Evolutionary conservation across 2,888 invertebrate genomes (phyloP).

Genomic region (Dione juno): DNA sequence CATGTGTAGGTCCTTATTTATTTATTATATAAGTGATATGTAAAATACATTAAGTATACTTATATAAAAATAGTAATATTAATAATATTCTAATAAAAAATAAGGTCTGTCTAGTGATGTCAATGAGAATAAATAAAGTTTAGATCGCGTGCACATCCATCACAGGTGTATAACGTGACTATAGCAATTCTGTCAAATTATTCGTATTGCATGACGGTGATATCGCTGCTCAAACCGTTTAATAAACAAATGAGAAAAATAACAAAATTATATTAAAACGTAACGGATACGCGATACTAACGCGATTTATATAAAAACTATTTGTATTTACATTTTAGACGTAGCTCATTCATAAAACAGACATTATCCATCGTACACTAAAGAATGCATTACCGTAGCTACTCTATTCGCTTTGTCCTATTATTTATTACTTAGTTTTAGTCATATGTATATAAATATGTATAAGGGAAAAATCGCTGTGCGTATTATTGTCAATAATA

Average conservation of each 20-base stretch:
- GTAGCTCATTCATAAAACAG: constrained; percentile 37
- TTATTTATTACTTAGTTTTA: constrained; percentile 21
- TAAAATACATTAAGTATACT: not conserved
- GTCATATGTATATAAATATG: constrained; percentile 14
- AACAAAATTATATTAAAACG: constrained; percentile 34
- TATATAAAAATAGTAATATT: not conserved
- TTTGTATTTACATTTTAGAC: constrained; percentile 13
- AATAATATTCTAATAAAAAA: constrained; percentile 19
- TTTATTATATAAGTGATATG: not conserved
- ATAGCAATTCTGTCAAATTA: constrained; percentile 50
- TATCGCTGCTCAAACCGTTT: constrained; percentile 47
- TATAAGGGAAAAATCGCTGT: not conserved
- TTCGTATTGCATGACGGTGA: constrained; percentile 50
- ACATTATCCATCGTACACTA: constrained; percentile 41
- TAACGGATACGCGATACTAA: constrained; percentile 19
- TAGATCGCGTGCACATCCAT: constrained; percentile 51
- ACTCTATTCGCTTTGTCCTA: constrained; percentile 36
- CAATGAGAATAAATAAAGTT: constrained; percentile 45
- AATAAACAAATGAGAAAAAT: constrained; percentile 40
- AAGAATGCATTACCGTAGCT: constrained; percentile 43
- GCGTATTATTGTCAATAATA: constrained; percentile 16
- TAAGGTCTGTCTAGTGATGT: constrained; percentile 40
- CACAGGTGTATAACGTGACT: constrained; percentile 51
- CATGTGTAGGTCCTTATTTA: not conserved
- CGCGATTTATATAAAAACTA: not conserved